These are phyloP conservation scores for Forbesichthys papilliferus DNA, from an alignment of 2,113 vertebrate genomes.

Conservation along the genomic window DNA sequence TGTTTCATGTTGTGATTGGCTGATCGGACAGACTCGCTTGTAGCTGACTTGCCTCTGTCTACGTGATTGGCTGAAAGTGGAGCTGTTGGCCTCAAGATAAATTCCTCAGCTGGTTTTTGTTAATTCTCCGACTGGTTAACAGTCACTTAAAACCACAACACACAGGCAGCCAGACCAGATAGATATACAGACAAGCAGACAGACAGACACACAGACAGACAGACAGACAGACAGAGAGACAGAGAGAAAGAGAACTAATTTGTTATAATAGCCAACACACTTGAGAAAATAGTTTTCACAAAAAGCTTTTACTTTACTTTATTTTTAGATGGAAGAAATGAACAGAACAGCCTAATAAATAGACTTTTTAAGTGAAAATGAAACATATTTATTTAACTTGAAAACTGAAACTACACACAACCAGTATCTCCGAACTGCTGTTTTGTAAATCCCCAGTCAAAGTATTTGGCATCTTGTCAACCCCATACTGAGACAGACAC, in stretches of 20 bases:
- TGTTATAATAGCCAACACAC: background rate
- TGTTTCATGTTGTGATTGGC: conserved; percentile 20
- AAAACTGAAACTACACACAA: too few relatives aligned
- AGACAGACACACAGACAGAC: background rate
- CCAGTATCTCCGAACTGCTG: too few relatives aligned
- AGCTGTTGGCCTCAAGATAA: conserved; percentile 58
- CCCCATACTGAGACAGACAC: background rate
- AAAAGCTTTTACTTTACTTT: too few relatives aligned
- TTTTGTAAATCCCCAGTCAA: background rate
- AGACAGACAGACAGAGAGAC: background rate
- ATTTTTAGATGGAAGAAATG: too few relatives aligned
- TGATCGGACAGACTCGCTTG: conserved; percentile 23
- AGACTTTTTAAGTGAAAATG: too few relatives aligned
- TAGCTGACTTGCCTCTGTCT: conserved; percentile 32
- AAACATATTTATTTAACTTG: too few relatives aligned
- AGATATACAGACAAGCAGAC: background rate
- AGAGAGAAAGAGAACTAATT: background rate
- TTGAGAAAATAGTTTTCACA: too few relatives aligned
- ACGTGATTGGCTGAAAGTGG: conserved; percentile 53
- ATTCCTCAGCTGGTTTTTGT: conserved; percentile 82
- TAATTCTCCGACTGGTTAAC: conserved; percentile 62
- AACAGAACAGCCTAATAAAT: too few relatives aligned
- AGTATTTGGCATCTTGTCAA: background rate
- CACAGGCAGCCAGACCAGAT: conserved; percentile 12
- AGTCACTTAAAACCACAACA: conserved; percentile 59